Evolutionary conservation across 2,888 invertebrate genomes (phyloP), one percentile per base, ranked within the genome.

Genomic region (Morpho helenor): DNA sequence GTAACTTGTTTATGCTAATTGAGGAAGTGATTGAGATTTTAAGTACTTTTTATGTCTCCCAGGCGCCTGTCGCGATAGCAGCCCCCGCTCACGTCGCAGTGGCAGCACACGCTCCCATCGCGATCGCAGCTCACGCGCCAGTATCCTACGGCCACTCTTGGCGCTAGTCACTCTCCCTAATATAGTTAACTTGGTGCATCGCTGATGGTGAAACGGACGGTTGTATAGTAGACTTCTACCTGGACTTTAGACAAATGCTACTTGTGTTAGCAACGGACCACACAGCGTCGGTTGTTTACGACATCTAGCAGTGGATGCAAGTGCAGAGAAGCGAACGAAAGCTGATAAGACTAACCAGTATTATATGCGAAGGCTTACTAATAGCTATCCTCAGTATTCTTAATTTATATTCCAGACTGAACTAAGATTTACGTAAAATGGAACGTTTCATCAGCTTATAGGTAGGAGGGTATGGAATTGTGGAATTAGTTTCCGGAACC

Each of bases 61-160:
- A 72, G 71, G 72, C 70, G 9, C 73, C 72, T 8, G 74, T 81
- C 7, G 81, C 78, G 4, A 78, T 81, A 2, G 79, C 75, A 10
- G 53, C 54, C 7, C 54, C 47, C 9, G 74, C 79, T 2, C 80
- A 77, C 10, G 67, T 79, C 8, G 78, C 82, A 16, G 70, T 77
- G 6, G 69, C 81, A 8, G 86, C 84, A 3, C 84, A 82, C 0
- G 84, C 84, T 52, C 84, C 75, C 8, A 75, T 84, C 7, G 83
- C 86, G 0, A 77, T 80, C 22, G 80, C 84, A 3, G 82, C 84
- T 0, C 84, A 86, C 3, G 79, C 81, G 39, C 84, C 84, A 47
- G 71, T 46, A 62, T 71, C 31, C 66, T 74, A 84, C 56, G 86
- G 78, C 51, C 80, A 87, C 79, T 85, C 87, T 10, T 88, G 88